phyloP scores from a whole-genome alignment of 2,888 invertebrate species.

The Pseudococcus viburni region DNA sequence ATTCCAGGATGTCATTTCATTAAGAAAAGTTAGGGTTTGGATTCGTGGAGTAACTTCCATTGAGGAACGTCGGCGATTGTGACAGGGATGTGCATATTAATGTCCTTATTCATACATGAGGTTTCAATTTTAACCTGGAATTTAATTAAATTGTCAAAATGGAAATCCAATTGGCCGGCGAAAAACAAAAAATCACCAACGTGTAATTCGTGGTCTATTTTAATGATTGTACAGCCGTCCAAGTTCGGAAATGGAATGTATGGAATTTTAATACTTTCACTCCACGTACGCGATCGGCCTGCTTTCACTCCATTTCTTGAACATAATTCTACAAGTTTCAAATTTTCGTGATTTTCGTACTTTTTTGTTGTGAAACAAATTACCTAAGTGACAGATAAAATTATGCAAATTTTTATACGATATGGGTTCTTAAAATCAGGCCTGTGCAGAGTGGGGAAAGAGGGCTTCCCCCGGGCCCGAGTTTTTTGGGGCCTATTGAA shows the following conservation, averaged over 20 bases:
- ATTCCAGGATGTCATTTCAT: constrained; percentile 34
- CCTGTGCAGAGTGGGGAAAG: too few species aligned
- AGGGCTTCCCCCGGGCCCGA: too few species aligned
- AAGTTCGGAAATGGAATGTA: constrained; percentile 64
- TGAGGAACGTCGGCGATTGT: constrained; percentile 67
- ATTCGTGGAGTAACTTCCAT: neutral
- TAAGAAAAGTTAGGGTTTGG: neutral
- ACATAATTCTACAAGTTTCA: constrained; percentile 60
- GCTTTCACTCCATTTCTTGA: constrained; percentile 66
- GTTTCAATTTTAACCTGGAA: constrained; percentile 64
- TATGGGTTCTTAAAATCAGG: neutral
- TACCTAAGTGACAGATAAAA: constrained; percentile 9
- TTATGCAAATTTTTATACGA: neutral
- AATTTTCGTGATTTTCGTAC: constrained; percentile 54
- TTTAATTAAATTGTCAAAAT: neutral
- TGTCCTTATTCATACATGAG: constrained; percentile 63
- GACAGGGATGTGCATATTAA: constrained; percentile 64
- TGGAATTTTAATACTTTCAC: constrained; percentile 65
- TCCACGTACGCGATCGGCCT: constrained; percentile 67
- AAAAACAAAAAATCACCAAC: constrained; percentile 47
- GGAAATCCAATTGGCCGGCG: neutral
- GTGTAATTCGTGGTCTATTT: too few species aligned
- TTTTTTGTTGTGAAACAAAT: constrained; percentile 51
- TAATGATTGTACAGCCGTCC: constrained; percentile 65
- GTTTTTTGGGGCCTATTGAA: too few species aligned